Evolutionary conservation across 2,888 invertebrate genomes (phyloP).

Genomic region (Aricia artaxerxes): DNA sequence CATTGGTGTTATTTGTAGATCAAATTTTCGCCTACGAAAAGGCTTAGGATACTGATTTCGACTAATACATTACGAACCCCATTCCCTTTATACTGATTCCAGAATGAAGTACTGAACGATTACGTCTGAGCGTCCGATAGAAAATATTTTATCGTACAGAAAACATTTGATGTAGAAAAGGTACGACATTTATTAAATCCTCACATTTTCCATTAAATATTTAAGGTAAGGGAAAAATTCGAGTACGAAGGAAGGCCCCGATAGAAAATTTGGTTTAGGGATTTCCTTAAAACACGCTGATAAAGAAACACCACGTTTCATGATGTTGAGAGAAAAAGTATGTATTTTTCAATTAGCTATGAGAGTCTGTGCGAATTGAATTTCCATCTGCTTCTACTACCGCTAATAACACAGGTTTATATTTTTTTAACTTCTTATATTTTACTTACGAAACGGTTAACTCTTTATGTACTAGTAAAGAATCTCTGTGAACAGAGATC

Average conservation of each 20-base stretch:
- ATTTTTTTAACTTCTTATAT: too few relatives aligned
- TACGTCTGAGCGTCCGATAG: neutral
- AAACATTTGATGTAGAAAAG: neutral
- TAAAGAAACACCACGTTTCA: neutral
- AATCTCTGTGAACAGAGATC: too few relatives aligned
- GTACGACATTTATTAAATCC: neutral
- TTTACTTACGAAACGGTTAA: too few relatives aligned
- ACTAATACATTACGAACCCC: neutral
- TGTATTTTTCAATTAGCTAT: neutral
- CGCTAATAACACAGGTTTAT: too few relatives aligned
- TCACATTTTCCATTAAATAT: constrained; percentile 12
- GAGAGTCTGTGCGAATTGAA: neutral
- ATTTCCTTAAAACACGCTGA: neutral
- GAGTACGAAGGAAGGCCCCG: neutral
- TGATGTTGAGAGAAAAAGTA: neutral
- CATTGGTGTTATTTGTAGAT: neutral
- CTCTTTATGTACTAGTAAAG: too few relatives aligned
- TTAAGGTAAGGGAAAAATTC: neutral
- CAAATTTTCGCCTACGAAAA: neutral
- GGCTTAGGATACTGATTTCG: neutral
- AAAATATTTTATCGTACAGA: neutral
- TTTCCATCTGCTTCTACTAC: neutral
- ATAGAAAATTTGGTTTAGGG: neutral
- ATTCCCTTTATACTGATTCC: neutral
- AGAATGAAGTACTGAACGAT: neutral